Percentiles rank a stretch among this genome's conserved stretches.
phyloP scores from a whole-genome alignment of 2,888 invertebrate genomes.

The Phaonia tiefii region DNA sequence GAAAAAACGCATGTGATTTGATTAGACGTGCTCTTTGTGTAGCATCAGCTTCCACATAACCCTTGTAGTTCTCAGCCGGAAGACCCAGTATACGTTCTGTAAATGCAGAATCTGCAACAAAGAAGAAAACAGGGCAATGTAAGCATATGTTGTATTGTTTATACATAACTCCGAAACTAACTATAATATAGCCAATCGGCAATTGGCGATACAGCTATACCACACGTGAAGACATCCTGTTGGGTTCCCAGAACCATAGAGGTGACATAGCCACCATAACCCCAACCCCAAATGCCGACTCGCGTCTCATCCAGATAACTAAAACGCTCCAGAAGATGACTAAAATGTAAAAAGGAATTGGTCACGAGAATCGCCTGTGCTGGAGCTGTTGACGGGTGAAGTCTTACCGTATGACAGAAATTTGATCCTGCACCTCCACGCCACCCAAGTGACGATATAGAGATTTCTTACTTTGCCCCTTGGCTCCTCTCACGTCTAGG shows the following conservation, averaged over 20 bases:
- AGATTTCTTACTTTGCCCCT: slow-evolving; percentile 89
- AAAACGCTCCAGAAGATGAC: slow-evolving; percentile 89
- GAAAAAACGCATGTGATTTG: slow-evolving; percentile 91
- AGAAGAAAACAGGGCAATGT: neutral
- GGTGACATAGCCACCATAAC: slow-evolving; percentile 96
- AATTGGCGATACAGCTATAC: slow-evolving; percentile 96
- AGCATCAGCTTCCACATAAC: slow-evolving; percentile 95
- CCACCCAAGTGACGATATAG: slow-evolving; percentile 92
- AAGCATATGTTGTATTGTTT: neutral
- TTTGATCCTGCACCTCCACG: slow-evolving; percentile 95
- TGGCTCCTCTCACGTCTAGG: slow-evolving; percentile 93
- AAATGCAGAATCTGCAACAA: slow-evolving; percentile 91
- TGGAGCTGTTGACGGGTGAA: neutral
- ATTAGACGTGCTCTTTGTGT: slow-evolving; percentile 93
- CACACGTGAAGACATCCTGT: slow-evolving; percentile 94
- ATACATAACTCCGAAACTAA: slow-evolving; percentile 81
- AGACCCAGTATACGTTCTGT: slow-evolving; percentile 96
- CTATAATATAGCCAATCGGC: slow-evolving; percentile 98
- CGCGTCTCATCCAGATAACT: slow-evolving; percentile 92
- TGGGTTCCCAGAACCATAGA: slow-evolving; percentile 93
- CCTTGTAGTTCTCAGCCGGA: slow-evolving; percentile 92
- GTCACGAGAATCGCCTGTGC: neutral
- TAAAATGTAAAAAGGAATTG: slow-evolving; percentile 72
- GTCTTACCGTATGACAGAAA: slow-evolving; percentile 88
- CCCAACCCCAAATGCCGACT: slow-evolving; percentile 98